These are phyloP conservation scores for Cecropterus lyciades DNA, from an alignment of 1,140 invertebrate species.

Conservation along the genomic window DNA sequence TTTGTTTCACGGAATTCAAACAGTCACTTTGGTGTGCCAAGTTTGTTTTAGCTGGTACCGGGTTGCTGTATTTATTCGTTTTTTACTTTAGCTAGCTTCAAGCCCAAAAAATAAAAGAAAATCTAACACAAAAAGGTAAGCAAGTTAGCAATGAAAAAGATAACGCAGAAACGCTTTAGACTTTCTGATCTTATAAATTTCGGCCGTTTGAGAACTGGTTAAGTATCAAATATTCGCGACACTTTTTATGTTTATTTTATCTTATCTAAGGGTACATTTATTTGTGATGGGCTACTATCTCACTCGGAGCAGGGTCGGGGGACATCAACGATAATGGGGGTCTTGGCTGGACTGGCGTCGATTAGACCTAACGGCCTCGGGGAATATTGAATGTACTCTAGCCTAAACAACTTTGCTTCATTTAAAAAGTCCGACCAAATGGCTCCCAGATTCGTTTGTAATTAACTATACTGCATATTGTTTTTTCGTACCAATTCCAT, in stretches of 20 bases:
- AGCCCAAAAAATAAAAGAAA: not conserved
- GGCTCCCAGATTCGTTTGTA: conserved; percentile 25
- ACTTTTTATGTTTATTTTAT: conserved; percentile 45
- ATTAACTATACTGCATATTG: conserved; percentile 1
- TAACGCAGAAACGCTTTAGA: conserved; percentile 2
- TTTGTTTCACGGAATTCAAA: conserved; percentile 22
- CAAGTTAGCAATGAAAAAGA: not conserved
- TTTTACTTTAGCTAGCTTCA: not conserved
- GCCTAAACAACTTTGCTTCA: conserved; percentile 27
- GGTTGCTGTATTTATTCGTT: conserved; percentile 2
- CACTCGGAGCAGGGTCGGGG: conserved; percentile 48
- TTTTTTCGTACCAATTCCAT: not conserved
- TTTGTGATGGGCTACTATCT: conserved; percentile 56
- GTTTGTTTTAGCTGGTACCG: conserved; percentile 22
- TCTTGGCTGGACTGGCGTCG: conserved; percentile 55
- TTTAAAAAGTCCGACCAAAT: conserved; percentile 42
- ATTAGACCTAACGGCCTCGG: conserved; percentile 57
- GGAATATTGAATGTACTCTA: conserved; percentile 33
- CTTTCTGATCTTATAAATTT: conserved; percentile 24
- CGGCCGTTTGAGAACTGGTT: conserved; percentile 4
- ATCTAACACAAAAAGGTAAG: conserved; percentile 1
- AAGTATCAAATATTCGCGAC: conserved; percentile 19
- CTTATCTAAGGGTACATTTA: conserved; percentile 56
- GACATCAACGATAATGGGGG: conserved; percentile 67
- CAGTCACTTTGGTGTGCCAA: conserved; percentile 28